Percentiles rank a stretch among this genome's conserved stretches.
Conservation (phyloP, 1,140 invertebrate genomes). For the Brachionus plicatilis region DNA sequence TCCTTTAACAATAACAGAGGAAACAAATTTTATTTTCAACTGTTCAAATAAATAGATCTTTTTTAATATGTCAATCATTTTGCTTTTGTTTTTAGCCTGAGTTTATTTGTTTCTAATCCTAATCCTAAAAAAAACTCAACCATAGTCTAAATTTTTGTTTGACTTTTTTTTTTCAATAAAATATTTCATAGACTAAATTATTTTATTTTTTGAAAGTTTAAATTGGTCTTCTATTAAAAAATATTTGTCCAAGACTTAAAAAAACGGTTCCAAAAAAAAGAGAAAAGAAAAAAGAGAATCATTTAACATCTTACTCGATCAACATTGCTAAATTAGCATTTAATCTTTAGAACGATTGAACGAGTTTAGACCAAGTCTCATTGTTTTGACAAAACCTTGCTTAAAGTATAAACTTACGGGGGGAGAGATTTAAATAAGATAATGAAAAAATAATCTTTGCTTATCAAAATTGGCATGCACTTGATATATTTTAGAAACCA, state of each 20-base stretch:
- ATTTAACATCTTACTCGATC: not conserved
- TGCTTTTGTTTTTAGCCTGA: too few relatives aligned
- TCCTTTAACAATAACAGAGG: too few relatives aligned
- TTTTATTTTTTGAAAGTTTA: not conserved
- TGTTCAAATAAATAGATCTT: too few relatives aligned
- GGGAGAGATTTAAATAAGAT: not conserved
- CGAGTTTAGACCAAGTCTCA: not conserved
- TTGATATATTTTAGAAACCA: not conserved
- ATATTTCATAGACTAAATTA: too few relatives aligned
- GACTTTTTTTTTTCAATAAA: too few relatives aligned
- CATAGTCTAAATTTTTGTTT: too few relatives aligned
- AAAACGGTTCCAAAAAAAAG: not conserved
- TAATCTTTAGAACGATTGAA: not conserved
- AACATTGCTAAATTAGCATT: not conserved
- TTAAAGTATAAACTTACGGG: not conserved
- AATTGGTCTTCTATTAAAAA: not conserved
- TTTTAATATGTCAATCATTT: too few relatives aligned
- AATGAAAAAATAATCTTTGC: not conserved
- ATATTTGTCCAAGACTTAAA: not conserved
- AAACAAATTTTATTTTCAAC: too few relatives aligned
- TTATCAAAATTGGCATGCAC: not conserved
- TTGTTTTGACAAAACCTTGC: not conserved
- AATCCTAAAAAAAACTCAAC: too few relatives aligned
- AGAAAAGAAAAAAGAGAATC: not conserved
- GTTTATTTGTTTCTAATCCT: too few relatives aligned